phyloP scores from a whole-genome alignment of 2,888 invertebrate genomes.

The Coecobrya sp. region DNA sequence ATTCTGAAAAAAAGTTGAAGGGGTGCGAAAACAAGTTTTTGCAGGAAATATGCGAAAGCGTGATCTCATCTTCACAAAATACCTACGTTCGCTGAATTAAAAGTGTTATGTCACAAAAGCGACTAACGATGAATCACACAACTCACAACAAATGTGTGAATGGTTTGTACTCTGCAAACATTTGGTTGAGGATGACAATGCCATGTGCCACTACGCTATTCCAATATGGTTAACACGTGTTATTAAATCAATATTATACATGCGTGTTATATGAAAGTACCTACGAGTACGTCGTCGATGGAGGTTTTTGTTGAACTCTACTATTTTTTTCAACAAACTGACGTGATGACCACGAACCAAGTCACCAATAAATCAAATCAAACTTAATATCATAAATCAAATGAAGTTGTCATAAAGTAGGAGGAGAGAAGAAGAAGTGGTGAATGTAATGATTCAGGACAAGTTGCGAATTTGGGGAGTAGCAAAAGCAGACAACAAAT shows the following conservation, averaged over 20 bases:
- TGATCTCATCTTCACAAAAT: constrained; percentile 42
- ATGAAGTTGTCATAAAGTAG: constrained; percentile 56
- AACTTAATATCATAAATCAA: constrained; percentile 56
- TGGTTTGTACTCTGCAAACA: neutral
- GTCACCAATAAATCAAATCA: constrained; percentile 58
- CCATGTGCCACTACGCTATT: neutral
- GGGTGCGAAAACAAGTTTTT: constrained; percentile 43
- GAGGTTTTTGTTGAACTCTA: neutral
- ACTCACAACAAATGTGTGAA: neutral
- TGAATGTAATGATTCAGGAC: constrained; percentile 52
- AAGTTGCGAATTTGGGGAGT: constrained; percentile 47
- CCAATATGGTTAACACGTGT: constrained; percentile 34
- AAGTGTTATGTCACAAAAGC: neutral
- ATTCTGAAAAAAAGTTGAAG: neutral
- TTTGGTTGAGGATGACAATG: neutral
- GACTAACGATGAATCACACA: constrained; percentile 9
- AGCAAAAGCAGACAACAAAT: neutral
- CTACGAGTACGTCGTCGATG: neutral
- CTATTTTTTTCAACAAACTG: neutral
- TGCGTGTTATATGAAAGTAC: neutral
- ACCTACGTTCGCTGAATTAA: neutral
- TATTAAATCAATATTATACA: constrained; percentile 21
- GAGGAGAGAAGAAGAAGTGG: constrained; percentile 32
- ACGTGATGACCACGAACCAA: constrained; percentile 44
- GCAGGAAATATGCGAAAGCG: constrained; percentile 18